A percentile compares a stretch with the other conserved stretches of the same genome.
Evolutionary conservation across 2,797 vertebrate genomes (phyloP).

Genomic region (Paedocypris micromegethes): DNA sequence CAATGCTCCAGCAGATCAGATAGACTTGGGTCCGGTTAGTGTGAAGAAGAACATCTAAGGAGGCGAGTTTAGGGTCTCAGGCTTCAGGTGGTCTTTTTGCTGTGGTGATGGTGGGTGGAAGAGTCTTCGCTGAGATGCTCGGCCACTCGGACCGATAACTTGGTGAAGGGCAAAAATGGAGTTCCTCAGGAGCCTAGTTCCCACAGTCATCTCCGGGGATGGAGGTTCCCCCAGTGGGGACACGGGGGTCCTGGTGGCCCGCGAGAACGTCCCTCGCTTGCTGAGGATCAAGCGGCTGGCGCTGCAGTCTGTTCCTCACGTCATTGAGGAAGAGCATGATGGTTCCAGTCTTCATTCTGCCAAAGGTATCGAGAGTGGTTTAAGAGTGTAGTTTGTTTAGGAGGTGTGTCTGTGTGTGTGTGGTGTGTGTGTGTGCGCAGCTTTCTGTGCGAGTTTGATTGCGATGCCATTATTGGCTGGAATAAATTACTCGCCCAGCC

Average conservation of each 20-base stretch:
- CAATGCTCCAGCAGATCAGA: background rate
- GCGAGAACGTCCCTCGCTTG: slow-evolving; percentile 72
- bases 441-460: slow-evolving; percentile 1
- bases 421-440: slow-evolving; percentile 6
- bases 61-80: background rate
- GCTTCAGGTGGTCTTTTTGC: slow-evolving; percentile 6
- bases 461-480: background rate
- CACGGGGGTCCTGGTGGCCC: slow-evolving; percentile 46
- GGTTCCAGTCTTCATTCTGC: slow-evolving; percentile 39
- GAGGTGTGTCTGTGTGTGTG: slow-evolving; percentile 10
- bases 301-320: slow-evolving; percentile 74
- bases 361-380: slow-evolving; percentile 62
- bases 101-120: slow-evolving; percentile 40
- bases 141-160: slow-evolving; percentile 38
- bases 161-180: slow-evolving; percentile 70
- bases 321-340: slow-evolving; percentile 67
- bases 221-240: slow-evolving; percentile 44
- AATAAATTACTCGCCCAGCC: too few relatives aligned
- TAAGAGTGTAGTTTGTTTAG: slow-evolving; percentile 6
- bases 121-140: slow-evolving; percentile 28
- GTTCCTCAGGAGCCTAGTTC: slow-evolving; percentile 88
- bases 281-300: slow-evolving; percentile 80
- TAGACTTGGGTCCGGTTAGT: slow-evolving; percentile 10
- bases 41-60: background rate
- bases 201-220: slow-evolving; percentile 73